Conservation (phyloP, 2,888 invertebrate genomes). For the Byasa hedistus region DNA sequence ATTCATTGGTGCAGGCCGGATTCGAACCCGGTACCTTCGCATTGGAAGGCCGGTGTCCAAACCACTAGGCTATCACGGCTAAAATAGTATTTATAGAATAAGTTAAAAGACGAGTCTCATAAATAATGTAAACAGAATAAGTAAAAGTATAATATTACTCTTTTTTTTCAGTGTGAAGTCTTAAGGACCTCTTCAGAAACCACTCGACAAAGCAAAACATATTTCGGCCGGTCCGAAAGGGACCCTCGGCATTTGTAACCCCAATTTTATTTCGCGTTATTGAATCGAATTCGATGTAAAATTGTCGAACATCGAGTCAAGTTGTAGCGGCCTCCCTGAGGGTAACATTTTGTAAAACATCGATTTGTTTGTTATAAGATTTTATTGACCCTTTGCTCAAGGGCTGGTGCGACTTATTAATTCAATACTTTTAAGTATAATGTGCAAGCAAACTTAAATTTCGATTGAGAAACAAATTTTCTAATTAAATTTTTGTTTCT, state of each 20-base stretch:
- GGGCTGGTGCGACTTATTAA: neutral
- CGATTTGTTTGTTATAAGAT: conserved; percentile 13
- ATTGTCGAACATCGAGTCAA: conserved; percentile 28
- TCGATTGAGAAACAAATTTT: too few relatives aligned
- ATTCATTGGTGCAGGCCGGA: too few relatives aligned
- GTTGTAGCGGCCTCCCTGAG: conserved; percentile 15
- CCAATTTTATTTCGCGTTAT: conserved; percentile 29
- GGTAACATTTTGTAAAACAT: conserved; percentile 21
- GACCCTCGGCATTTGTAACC: conserved; percentile 29
- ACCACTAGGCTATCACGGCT: too few relatives aligned
- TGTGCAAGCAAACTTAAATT: too few relatives aligned
- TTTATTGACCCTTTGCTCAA: neutral
- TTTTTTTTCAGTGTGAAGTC: neutral
- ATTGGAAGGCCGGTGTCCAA: too few relatives aligned
- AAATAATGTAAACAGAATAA: too few relatives aligned
- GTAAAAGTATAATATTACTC: too few relatives aligned
- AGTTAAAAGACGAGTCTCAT: too few relatives aligned
- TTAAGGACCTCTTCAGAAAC: conserved; percentile 3
- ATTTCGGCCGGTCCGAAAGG: conserved; percentile 19
- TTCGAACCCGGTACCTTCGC: too few relatives aligned
- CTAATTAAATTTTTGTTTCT: too few relatives aligned
- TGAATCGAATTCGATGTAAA: conserved; percentile 35
- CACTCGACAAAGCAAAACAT: conserved; percentile 17
- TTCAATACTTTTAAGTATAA: too few relatives aligned
- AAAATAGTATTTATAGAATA: too few relatives aligned